Percentiles rank a stretch among this genome's conserved stretches.
Conservation (phyloP, 2,888 invertebrate species). For the Podabrus alpinus region DNA sequence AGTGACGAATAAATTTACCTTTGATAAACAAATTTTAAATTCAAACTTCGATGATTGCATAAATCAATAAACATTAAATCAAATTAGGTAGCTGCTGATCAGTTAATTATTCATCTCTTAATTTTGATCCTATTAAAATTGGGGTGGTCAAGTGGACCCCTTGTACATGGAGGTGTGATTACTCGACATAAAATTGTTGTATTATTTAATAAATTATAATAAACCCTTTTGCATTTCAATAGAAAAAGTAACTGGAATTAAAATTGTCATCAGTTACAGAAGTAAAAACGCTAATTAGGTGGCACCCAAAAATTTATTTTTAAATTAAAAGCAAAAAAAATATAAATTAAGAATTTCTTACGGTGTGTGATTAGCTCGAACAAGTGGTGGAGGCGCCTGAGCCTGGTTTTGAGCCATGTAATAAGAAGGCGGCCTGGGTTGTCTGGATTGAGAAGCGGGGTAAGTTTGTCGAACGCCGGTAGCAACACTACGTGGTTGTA, state of each 20-base stretch:
- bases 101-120: too few species aligned
- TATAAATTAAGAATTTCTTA: constrained; percentile 10
- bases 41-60: too few species aligned
- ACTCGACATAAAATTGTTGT: neutral
- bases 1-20: too few species aligned
- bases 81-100: too few species aligned
- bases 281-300: neutral
- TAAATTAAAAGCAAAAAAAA: neutral
- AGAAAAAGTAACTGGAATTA: neutral
- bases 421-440: constrained; percentile 47
- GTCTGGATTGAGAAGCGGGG: constrained; percentile 49
- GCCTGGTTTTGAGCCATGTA: constrained; percentile 51
- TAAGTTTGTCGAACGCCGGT: constrained; percentile 49
- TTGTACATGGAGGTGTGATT: too few species aligned
- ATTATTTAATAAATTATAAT: too few species aligned
- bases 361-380: constrained; percentile 50
- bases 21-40: too few species aligned
- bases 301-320: neutral
- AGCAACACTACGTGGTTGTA: constrained; percentile 45
- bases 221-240: neutral
- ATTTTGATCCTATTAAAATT: too few species aligned
- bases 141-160: too few species aligned
- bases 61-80: too few species aligned
- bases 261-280: neutral
- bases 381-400: constrained; percentile 59